Conservation (phyloP, 2,888 invertebrate species). For the Ormyrus thymus region DNA sequence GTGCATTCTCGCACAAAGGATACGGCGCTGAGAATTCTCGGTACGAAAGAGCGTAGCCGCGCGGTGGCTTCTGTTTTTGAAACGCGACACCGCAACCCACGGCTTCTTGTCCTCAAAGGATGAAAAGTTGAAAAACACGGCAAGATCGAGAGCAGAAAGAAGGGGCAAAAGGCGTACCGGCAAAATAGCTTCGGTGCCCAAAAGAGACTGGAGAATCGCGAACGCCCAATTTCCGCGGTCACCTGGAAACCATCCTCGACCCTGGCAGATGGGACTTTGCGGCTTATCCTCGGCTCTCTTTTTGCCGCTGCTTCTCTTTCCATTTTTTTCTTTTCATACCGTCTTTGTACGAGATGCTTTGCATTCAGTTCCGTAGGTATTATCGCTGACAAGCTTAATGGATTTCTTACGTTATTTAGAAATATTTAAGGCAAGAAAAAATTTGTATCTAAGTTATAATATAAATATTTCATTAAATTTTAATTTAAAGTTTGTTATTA, state of each 20-base stretch:
- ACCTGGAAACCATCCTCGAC: slow-evolving; percentile 36
- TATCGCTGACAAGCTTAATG: slow-evolving; percentile 6
- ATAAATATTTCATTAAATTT: too few relatives aligned
- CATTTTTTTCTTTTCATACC: background rate
- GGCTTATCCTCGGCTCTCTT: slow-evolving; percentile 25
- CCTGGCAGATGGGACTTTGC: slow-evolving; percentile 37
- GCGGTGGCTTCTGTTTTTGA: slow-evolving; percentile 41
- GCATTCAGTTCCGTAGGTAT: background rate
- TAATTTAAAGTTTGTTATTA: too few relatives aligned
- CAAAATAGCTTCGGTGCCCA: slow-evolving; percentile 9
- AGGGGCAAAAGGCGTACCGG: background rate
- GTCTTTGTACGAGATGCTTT: background rate
- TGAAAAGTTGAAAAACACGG: slow-evolving; percentile 14
- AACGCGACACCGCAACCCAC: slow-evolving; percentile 32
- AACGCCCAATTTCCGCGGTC: slow-evolving; percentile 46
- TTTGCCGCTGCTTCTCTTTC: background rate
- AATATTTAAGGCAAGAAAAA: too few relatives aligned
- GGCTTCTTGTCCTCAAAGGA: slow-evolving; percentile 23
- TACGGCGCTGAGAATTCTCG: too few relatives aligned
- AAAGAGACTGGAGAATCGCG: slow-evolving; percentile 8
- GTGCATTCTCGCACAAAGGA: background rate
- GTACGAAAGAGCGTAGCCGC: too few relatives aligned
- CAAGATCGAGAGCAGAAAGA: background rate
- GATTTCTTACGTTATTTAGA: background rate
- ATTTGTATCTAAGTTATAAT: too few relatives aligned